Conservation (phyloP, 2,113 vertebrate genomes). For the Ammospiza nelsoni region DNA sequence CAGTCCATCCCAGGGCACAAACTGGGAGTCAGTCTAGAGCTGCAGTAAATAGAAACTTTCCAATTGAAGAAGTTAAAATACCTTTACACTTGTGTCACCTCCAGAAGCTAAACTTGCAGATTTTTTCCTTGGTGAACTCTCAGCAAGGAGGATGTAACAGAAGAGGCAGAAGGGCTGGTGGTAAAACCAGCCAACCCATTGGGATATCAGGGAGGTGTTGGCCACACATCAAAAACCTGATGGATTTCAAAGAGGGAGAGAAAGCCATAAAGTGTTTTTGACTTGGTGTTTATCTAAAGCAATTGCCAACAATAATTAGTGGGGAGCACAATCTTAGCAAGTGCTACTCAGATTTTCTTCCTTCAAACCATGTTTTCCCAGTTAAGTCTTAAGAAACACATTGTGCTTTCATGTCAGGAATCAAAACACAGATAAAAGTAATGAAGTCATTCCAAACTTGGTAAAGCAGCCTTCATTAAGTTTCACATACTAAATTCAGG, state of each 20-base stretch:
- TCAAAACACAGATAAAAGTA: slow-evolving; percentile 54
- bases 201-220: slow-evolving; percentile 26
- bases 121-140: slow-evolving; percentile 1
- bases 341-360: neutral
- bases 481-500: slow-evolving; percentile 22
- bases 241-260: slow-evolving; percentile 40
- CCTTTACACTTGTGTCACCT: slow-evolving; percentile 41
- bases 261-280: slow-evolving; percentile 9
- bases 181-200: neutral
- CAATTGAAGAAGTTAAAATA: slow-evolving; percentile 42
- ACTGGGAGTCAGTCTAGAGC: neutral
- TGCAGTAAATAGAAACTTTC: slow-evolving; percentile 15
- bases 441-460: slow-evolving; percentile 26
- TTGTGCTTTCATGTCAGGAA: slow-evolving; percentile 37
- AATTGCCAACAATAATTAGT: slow-evolving; percentile 47
- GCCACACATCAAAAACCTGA: slow-evolving; percentile 45
- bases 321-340: neutral
- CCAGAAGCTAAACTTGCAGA: neutral
- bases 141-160: neutral
- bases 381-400: neutral
- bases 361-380: neutral
- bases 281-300: slow-evolving; percentile 45
- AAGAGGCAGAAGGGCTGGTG: neutral
- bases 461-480: neutral
- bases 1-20: neutral